Percentiles rank a stretch among this genome's conserved stretches.
These are phyloP conservation scores for Festucalex cinctus DNA, from an alignment of 2,113 vertebrate species.

Conservation along the genomic window DNA sequence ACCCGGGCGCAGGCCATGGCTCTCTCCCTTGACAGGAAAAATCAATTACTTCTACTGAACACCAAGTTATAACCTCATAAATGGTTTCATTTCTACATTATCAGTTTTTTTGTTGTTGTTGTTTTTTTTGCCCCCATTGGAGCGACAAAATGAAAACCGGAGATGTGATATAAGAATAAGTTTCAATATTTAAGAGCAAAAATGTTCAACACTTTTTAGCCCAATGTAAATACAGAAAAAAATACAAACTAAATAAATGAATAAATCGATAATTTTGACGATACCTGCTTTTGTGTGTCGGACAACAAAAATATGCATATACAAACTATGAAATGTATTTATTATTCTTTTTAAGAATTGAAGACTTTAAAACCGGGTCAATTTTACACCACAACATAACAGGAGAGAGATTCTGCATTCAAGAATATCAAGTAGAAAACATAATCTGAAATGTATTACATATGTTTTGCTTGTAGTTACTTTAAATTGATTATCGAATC, in stretches of 20 bases:
- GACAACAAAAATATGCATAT: too few species aligned
- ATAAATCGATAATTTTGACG: background rate
- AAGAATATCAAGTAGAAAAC: background rate
- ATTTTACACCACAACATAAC: too few species aligned
- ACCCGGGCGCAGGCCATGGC: constrained; percentile 71
- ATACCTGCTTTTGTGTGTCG: too few species aligned
- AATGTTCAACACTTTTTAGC: too few species aligned
- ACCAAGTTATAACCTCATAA: background rate
- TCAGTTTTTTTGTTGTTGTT: background rate
- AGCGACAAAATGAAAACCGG: background rate
- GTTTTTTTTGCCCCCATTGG: background rate
- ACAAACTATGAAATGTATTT: too few species aligned
- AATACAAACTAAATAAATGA: too few species aligned
- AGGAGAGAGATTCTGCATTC: background rate
- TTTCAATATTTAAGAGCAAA: too few species aligned
- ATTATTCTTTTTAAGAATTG: too few species aligned
- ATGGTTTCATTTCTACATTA: background rate
- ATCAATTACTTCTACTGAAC: background rate
- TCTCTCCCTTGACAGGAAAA: constrained; percentile 9
- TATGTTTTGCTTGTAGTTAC: too few species aligned
- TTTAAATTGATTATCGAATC: too few species aligned
- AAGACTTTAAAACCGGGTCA: too few species aligned
- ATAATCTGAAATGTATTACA: background rate
- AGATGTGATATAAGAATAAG: background rate
- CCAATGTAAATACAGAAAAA: too few species aligned